Conservation (phyloP, 2,888 invertebrate genomes). For the Chrysolina americana region DNA sequence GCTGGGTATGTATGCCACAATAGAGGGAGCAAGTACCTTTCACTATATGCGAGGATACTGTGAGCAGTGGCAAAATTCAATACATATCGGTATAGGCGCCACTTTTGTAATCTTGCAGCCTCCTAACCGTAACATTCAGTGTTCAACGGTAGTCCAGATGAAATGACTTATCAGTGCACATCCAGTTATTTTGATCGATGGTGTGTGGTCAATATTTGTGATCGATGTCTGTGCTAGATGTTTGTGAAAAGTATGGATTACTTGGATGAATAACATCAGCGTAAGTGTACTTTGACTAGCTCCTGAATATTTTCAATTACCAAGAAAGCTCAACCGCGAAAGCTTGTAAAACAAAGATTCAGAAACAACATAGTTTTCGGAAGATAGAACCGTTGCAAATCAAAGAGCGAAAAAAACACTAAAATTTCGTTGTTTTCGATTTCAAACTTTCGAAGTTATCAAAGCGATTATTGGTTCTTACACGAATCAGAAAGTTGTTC, state of each 20-base stretch:
- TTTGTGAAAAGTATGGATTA: background rate
- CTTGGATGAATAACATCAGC: background rate
- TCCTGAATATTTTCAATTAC: too few relatives aligned
- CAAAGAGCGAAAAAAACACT: too few relatives aligned
- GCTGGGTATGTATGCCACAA: slow-evolving; percentile 34
- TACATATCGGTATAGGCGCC: slow-evolving; percentile 46
- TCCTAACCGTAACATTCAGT: slow-evolving; percentile 22
- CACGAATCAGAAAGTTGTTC: too few relatives aligned
- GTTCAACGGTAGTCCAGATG: slow-evolving; percentile 14
- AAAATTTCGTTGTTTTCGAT: too few relatives aligned
- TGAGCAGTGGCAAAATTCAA: slow-evolving; percentile 48
- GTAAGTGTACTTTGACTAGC: slow-evolving; percentile 1
- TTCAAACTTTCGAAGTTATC: too few relatives aligned
- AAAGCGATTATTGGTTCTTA: too few relatives aligned
- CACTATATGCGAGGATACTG: slow-evolving; percentile 47
- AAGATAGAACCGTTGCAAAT: too few relatives aligned
- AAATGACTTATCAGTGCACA: slow-evolving; percentile 16
- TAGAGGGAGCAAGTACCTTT: slow-evolving; percentile 50
- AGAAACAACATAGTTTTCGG: too few relatives aligned
- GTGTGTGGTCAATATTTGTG: slow-evolving; percentile 3
- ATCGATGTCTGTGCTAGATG: background rate
- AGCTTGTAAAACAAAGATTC: too few relatives aligned
- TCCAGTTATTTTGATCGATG: background rate
- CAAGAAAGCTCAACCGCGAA: too few relatives aligned
- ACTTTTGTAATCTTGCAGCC: slow-evolving; percentile 45